A percentile compares a stretch with the other conserved stretches of the same genome.
Conservation (phyloP, 2,113 vertebrate genomes). For the Lamprologus sp. region DNA sequence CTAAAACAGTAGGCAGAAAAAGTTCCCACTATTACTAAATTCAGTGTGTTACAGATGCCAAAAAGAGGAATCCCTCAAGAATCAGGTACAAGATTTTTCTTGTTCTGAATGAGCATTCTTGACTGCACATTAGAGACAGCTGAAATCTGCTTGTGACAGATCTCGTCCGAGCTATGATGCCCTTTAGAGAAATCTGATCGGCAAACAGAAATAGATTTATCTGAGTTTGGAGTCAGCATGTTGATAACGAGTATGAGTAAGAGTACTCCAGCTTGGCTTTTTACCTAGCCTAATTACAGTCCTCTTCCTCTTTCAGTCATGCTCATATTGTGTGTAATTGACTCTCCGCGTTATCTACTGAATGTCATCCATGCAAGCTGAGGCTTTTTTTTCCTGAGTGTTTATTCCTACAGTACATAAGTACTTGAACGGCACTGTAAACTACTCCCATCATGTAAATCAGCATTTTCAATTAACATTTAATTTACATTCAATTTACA, state of each 20-base stretch:
- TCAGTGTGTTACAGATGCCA: background rate
- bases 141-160: background rate
- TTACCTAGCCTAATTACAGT: background rate
- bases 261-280: slow-evolving; percentile 30
- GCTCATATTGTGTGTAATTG: background rate
- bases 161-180: background rate
- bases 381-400: background rate
- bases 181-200: background rate
- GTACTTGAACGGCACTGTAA: background rate
- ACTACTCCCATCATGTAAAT: background rate
- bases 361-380: background rate
- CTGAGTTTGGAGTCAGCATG: background rate
- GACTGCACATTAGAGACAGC: background rate
- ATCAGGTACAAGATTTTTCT: background rate
- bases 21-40: background rate
- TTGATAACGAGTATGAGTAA: slow-evolving; percentile 8
- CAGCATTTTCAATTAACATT: background rate
- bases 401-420: background rate
- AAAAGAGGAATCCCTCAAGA: background rate
- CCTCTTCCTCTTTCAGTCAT: background rate
- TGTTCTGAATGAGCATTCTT: background rate
- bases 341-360: background rate
- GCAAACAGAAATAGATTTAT: slow-evolving; percentile 27
- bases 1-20: background rate
- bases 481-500: background rate